Conservation (phyloP, 2,888 invertebrate genomes). For the Zaprionus obscuricornis region DNA sequence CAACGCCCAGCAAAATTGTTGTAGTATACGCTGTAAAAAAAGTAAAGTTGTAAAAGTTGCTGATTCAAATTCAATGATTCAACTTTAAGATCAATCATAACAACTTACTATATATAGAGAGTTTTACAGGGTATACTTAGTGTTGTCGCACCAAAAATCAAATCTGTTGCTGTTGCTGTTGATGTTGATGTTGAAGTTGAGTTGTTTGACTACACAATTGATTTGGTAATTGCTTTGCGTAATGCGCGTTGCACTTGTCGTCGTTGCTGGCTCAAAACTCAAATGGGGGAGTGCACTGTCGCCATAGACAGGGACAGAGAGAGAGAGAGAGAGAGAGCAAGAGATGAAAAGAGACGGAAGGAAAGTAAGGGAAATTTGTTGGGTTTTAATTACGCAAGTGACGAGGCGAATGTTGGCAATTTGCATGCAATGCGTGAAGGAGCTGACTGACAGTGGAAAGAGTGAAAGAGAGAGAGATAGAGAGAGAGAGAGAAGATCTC, state of each 20-base stretch:
- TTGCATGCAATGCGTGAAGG: conserved; percentile 63
- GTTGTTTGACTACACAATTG: conserved; percentile 43
- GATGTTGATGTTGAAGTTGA: not conserved
- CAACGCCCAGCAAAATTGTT: conserved; percentile 31
- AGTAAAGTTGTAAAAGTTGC: no score
- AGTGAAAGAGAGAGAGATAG: not conserved
- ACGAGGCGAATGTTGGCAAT: conserved; percentile 34
- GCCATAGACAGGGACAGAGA: no score
- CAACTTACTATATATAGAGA: no score
- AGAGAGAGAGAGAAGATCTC: not conserved
- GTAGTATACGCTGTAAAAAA: conserved; percentile 1
- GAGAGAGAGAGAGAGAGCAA: no score
- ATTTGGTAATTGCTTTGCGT: conserved; percentile 61
- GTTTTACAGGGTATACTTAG: conserved; percentile 27
- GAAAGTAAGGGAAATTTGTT: no score
- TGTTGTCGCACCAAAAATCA: not conserved
- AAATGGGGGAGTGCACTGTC: no score
- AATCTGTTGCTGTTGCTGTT: conserved; percentile 6
- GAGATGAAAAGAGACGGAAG: no score
- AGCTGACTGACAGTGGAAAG: conserved; percentile 9
- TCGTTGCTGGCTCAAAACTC: not conserved
- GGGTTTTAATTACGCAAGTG: conserved; percentile 63
- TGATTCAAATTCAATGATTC: no score
- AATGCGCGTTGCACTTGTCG: conserved; percentile 50
- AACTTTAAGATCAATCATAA: no score